Evolutionary conservation across 1,140 invertebrate species (phyloP), one percentile per base, ranked within the genome.

Genomic region (Ips nitidus): DNA sequence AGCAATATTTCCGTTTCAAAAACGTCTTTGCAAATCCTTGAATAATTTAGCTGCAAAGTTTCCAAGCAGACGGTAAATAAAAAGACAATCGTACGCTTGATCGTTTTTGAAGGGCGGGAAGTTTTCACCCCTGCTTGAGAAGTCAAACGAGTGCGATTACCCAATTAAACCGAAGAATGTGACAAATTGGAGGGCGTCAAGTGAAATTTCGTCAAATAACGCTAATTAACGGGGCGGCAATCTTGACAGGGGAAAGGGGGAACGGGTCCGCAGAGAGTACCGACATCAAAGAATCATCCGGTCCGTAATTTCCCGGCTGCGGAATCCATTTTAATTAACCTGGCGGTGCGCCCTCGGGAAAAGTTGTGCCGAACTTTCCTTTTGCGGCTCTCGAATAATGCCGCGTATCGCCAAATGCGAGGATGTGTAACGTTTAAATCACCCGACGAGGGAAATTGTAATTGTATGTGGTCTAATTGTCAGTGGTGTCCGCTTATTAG

Each of bases 291-390:
- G 67, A 69, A 69, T 69, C 67, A 60, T 61, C 59, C 67, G 36
- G 58, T 42, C 22, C 58, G 52, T 62, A 60, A 56, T 69, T 69
- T 68, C 66, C 67, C 59, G 67, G 36, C 36, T 42, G 67, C 41
- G 67, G 59, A 61, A 69, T 69, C 59, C 67, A 69, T 69, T 69
- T 62, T 69, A 69, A 69, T 69, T 69, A 69, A 69, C 59, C 67
- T 69, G 66, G 41, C 40, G 50, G 58, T 52, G 61, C 61, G 37
- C 52, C 64, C 64, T 37, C n/a, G 55, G 64, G 66, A 53, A 53
- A 68, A 60, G 57, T 61, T 60, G 57, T 52, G 45, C 40, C 66
- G 57, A 66, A 66, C 64, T 66, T 66, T 66, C 64, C 64, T 66
- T 66, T 66, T 66, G 64, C 53, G 64, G 64, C 53, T 22, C 22